Base-by-base conservation (phyloP, 2,797 vertebrate genomes). In the Poecilia wingei region DNA sequence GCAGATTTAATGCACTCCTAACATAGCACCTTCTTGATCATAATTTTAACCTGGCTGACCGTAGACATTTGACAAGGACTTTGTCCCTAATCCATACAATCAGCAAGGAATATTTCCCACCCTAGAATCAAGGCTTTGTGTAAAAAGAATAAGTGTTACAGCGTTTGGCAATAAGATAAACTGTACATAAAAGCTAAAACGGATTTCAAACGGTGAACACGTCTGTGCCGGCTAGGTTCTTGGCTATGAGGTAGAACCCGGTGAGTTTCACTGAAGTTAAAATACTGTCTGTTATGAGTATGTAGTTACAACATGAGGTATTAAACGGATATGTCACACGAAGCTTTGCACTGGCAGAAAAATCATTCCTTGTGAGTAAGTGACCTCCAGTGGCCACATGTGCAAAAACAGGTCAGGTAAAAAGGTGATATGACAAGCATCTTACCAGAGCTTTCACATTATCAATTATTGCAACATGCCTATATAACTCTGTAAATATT, bases 381-480 rank as follows among this genome's bases (percentile, higher is more conserved):
- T 92, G 93, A 92, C 95, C 94, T 87, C 93, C 80, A 89, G 90
- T 91, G 92, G 93, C 90, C 95, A 94, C 92, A 92, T 96, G 96
- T 96, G 95, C 96, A 96, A 96, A 96, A 95, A 95, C 94, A 95
- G 94, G 94, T 96, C 94, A 95, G 95, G 94, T 96, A 95, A 95
- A 95, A 96, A 94, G 93, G 94, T 96, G 96, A 96, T 95, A 96
- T 96, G 95, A 96, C 94, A 93, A 96, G 94, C 94, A 95, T 96
- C 94, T 96, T 94, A 95, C 92, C 94, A 95, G 95, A 96, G 95
- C 95, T 95, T 96, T 96, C 96, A 96, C 96, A 96, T 96, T 96
- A 95, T 96, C 94, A 94, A 93, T 96, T 96, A 96, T 96, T 96
- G 96, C 96, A 96, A 96, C 96, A 96, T 96, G 96, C 96, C 95